These are phyloP conservation scores for Panonychus citri DNA, from an alignment of 1,140 invertebrate genomes.

Conservation along the genomic window DNA sequence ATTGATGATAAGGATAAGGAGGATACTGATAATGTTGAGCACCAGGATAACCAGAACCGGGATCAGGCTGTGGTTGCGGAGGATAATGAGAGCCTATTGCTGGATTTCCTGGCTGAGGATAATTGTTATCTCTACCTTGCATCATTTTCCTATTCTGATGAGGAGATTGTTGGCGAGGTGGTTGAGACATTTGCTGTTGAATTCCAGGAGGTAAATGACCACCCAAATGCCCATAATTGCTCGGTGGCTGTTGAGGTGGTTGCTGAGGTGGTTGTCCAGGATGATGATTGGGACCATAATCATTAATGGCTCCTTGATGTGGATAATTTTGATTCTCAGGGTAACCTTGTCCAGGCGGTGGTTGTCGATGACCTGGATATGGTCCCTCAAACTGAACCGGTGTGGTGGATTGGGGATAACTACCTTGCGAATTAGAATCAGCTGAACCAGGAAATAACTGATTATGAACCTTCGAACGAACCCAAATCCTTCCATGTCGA, in stretches of 20 bases:
- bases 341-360: neutral
- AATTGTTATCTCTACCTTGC: conserved; percentile 13
- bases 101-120: neutral
- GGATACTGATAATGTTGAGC: neutral
- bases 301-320: neutral
- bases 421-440: conserved; percentile 2
- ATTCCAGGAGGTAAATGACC: neutral
- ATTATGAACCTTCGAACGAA: no score
- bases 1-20: neutral
- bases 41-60: neutral
- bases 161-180: neutral
- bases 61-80: neutral
- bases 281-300: neutral
- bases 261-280: neutral
- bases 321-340: neutral
- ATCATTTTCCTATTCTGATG: conserved; percentile 19
- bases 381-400: neutral
- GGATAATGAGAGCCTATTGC: neutral
- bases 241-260: neutral
- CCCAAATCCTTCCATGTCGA: no score
- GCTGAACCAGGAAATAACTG: neutral
- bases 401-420: neutral
- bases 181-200: neutral
- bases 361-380: no score
- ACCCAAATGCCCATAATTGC: conserved; percentile 8